These are phyloP conservation scores for Lophochroa leadbeateri DNA, from an alignment of 2,113 vertebrate genomes.

Conservation along the genomic window DNA sequence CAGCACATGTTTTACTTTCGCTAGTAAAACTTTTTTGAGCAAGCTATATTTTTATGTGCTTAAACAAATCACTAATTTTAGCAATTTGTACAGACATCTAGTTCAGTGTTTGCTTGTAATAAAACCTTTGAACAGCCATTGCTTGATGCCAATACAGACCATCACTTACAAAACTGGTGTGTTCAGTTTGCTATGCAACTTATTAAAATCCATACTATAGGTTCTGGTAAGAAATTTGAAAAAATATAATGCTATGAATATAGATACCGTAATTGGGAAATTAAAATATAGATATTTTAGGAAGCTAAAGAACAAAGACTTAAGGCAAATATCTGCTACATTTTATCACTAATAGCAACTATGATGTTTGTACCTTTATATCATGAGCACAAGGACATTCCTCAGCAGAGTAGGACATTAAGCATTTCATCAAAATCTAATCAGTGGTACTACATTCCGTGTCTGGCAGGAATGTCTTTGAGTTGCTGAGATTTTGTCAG, in stretches of 20 bases:
- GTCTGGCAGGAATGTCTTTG: not conserved
- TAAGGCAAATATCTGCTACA: not conserved
- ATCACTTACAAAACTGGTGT: not conserved
- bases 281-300: not conserved
- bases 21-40: not conserved
- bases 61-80: not conserved
- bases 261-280: not conserved
- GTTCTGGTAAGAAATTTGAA: not conserved
- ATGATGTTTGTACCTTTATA: not conserved
- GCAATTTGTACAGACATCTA: not conserved
- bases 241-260: not conserved
- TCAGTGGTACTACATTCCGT: not conserved
- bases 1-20: not conserved
- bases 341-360: not conserved
- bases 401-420: not conserved
- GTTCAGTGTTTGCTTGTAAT: not conserved
- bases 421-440: not conserved
- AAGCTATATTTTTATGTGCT: not conserved
- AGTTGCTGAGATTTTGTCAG: not conserved
- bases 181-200: not conserved
- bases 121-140: not conserved
- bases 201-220: not conserved
- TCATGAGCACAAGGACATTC: not conserved
- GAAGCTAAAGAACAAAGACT: not conserved
- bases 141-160: not conserved